Conservation (phyloP, 2,797 vertebrate species). For the Sebastes iracundus region DNA sequence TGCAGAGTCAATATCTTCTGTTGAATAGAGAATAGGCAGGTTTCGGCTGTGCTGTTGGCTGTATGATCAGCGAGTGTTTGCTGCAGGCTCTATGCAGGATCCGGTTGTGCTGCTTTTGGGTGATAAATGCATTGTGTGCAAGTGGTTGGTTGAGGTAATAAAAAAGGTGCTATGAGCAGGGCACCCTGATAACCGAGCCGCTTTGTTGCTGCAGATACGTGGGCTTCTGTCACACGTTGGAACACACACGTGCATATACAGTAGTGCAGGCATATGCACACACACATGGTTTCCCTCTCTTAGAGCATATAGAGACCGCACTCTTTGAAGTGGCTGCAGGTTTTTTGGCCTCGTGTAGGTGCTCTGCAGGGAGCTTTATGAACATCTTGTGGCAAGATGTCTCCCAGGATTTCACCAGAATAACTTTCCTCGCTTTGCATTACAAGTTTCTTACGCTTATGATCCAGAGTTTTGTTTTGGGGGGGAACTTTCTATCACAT, state of each 20-base stretch:
- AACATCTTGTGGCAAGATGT: constrained; percentile 43
- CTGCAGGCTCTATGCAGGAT: constrained; percentile 73
- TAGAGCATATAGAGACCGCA: background rate
- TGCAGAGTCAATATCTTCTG: constrained; percentile 6
- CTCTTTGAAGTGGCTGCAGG: constrained; percentile 30
- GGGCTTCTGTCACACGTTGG: constrained; percentile 30
- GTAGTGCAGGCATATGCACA: background rate
- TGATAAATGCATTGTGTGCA: constrained; percentile 66
- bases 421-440: background rate
- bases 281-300: background rate
- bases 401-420: background rate
- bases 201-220: constrained; percentile 49
- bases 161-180: constrained; percentile 47
- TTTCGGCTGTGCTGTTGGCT: constrained; percentile 45
- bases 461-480: background rate
- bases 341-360: constrained; percentile 3
- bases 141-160: constrained; percentile 63
- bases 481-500: background rate
- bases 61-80: constrained; percentile 47
- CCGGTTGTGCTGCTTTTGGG: constrained; percentile 79
- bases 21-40: constrained; percentile 18
- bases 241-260: constrained; percentile 3
- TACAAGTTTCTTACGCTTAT: background rate
- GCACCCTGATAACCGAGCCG: constrained; percentile 24
- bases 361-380: background rate